Conservation (phyloP, 2,113 vertebrate species). For the Poeciliopsis prolifica region DNA sequence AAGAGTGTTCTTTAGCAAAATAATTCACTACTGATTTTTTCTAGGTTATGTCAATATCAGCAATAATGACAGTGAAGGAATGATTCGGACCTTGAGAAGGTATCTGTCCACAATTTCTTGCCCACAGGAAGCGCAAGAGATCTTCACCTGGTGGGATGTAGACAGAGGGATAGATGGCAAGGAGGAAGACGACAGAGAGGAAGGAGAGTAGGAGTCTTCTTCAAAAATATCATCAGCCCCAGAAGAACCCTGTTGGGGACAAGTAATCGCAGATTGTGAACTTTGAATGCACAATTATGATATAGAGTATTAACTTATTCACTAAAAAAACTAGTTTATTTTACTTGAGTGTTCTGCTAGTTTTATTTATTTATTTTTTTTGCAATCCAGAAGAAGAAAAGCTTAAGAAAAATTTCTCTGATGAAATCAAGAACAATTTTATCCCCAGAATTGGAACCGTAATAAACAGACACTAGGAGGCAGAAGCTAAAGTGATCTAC, state of each 20-base stretch:
- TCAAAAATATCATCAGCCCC: conserved; percentile 72
- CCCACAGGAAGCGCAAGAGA: conserved; percentile 89
- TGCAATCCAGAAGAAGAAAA: neutral
- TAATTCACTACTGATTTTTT: too few relatives aligned
- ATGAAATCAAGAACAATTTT: neutral
- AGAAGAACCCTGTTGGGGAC: conserved; percentile 63
- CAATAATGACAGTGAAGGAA: neutral
- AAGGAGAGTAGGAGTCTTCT: conserved; percentile 69
- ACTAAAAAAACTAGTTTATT: neutral
- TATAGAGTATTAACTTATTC: neutral
- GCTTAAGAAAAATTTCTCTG: neutral
- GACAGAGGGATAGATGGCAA: conserved; percentile 84
- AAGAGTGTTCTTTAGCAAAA: too few relatives aligned
- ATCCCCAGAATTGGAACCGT: neutral
- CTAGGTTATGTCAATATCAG: neutral
- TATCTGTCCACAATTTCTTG: conserved; percentile 94
- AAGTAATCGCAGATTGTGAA: neutral
- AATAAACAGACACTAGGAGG: neutral
- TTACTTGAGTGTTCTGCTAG: neutral
- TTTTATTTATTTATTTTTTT: neutral
- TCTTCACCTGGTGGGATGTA: conserved; percentile 79
- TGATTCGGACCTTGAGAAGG: conserved; percentile 89
- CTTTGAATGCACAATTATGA: neutral
- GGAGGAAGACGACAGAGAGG: conserved; percentile 73
- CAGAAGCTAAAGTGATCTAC: neutral